Percentiles rank a stretch among this genome's conserved stretches.
Conservation (phyloP, 1,140 invertebrate genomes). For the Saxidomus purpurata region DNA sequence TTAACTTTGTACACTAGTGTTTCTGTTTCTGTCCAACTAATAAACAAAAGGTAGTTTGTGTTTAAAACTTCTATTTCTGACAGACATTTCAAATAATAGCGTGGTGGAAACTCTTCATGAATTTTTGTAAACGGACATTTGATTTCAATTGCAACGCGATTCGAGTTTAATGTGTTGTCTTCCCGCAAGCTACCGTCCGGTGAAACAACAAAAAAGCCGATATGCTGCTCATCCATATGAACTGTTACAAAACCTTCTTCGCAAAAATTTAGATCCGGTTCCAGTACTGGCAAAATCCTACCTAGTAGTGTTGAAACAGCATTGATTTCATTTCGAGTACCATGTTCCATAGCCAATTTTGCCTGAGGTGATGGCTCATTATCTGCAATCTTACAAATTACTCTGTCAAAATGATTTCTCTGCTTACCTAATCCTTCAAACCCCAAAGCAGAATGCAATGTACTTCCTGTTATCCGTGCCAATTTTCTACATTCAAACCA, state of each 20-base stretch:
- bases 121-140: slow-evolving; percentile 53
- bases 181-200: slow-evolving; percentile 60
- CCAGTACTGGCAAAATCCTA: slow-evolving; percentile 45
- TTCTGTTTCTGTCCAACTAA: background rate
- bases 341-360: slow-evolving; percentile 43
- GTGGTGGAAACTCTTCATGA: slow-evolving; percentile 22
- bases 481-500: slow-evolving; percentile 31
- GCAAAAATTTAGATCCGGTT: slow-evolving; percentile 37
- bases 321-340: slow-evolving; percentile 48
- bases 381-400: slow-evolving; percentile 45
- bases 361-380: slow-evolving; percentile 19
- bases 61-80: slow-evolving; percentile 55
- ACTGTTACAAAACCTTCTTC: slow-evolving; percentile 61
- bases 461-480: slow-evolving; percentile 65
- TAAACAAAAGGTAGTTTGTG: background rate
- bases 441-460: slow-evolving; percentile 41
- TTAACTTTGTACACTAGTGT: slow-evolving; percentile 18
- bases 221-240: background rate
- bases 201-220: slow-evolving; percentile 40
- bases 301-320: slow-evolving; percentile 55
- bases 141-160: slow-evolving; percentile 30
- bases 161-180: background rate
- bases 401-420: slow-evolving; percentile 63
- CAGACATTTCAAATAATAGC: slow-evolving; percentile 49
- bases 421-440: slow-evolving; percentile 43